Conservation (phyloP, 1,140 invertebrate species). For the Neuroterus valhalla region DNA sequence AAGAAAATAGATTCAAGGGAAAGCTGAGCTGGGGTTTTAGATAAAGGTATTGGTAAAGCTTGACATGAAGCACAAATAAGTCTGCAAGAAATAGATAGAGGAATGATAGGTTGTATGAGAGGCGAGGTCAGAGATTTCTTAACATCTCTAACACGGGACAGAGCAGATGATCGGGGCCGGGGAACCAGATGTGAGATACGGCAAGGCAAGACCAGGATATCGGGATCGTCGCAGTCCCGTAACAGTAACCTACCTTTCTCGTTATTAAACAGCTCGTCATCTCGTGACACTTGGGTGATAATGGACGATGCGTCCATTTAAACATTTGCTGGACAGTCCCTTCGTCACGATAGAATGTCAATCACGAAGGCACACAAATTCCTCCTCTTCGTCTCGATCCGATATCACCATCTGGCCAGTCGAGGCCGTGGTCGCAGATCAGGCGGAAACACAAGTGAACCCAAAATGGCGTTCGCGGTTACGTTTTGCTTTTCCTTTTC, state of each 20-base stretch:
- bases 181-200: not conserved
- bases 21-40: too few relatives aligned
- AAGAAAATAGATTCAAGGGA: too few relatives aligned
- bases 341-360: conserved; percentile 59
- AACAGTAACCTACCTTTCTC: conserved; percentile 89
- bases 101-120: not conserved
- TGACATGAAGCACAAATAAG: too few relatives aligned
- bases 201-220: conserved; percentile 34
- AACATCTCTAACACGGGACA: not conserved
- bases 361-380: conserved; percentile 49
- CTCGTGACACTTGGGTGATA: conserved; percentile 96
- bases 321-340: conserved; percentile 79
- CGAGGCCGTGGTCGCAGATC: conserved; percentile 29
- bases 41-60: too few relatives aligned
- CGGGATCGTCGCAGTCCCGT: conserved; percentile 53
- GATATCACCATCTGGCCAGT: conserved; percentile 31
- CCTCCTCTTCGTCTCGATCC: conserved; percentile 40
- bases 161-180: not conserved
- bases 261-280: conserved; percentile 94
- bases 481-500: too few relatives aligned
- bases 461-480: too few relatives aligned
- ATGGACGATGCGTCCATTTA: conserved; percentile 99
- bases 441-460: conserved; percentile 15
- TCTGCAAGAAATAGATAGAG: too few relatives aligned
- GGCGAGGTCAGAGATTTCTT: not conserved